Percentiles rank a stretch among this genome's conserved stretches.
Conservation (phyloP, 2,113 vertebrate genomes). For the Paraplagusia blochii region DNA sequence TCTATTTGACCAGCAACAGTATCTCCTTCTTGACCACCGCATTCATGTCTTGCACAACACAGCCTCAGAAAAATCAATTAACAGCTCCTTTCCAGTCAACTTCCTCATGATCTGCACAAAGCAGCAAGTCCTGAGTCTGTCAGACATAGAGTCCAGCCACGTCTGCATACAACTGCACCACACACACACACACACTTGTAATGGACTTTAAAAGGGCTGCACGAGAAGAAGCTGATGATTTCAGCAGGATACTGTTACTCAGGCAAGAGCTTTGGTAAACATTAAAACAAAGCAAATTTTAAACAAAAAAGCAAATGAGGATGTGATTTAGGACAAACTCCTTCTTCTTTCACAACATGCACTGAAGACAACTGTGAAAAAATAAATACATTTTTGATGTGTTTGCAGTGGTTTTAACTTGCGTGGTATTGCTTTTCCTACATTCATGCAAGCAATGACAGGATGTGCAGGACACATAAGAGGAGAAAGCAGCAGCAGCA, state of each 20-base stretch:
- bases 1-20: neutral
- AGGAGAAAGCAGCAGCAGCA: neutral
- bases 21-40: neutral
- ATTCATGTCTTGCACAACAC: neutral
- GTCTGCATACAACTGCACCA: neutral
- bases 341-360: neutral
- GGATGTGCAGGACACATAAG: neutral
- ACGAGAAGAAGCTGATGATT: too few species aligned
- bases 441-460: slow-evolving; percentile 15
- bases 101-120: slow-evolving; percentile 45
- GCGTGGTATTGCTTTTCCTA: neutral
- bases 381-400: too few species aligned
- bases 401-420: neutral
- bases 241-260: neutral
- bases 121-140: neutral
- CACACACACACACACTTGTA: neutral
- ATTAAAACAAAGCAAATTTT: neutral
- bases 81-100: slow-evolving; percentile 39
- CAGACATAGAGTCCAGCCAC: neutral
- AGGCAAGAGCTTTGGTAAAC: neutral
- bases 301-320: too few species aligned
- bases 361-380: neutral
- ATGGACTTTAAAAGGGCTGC: neutral
- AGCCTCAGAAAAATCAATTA: slow-evolving; percentile 36
- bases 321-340: too few species aligned